A percentile compares a stretch with the other conserved stretches of the same genome.
phyloP scores from a whole-genome alignment of 1,140 invertebrate species.

The Chrysopa pallens region DNA sequence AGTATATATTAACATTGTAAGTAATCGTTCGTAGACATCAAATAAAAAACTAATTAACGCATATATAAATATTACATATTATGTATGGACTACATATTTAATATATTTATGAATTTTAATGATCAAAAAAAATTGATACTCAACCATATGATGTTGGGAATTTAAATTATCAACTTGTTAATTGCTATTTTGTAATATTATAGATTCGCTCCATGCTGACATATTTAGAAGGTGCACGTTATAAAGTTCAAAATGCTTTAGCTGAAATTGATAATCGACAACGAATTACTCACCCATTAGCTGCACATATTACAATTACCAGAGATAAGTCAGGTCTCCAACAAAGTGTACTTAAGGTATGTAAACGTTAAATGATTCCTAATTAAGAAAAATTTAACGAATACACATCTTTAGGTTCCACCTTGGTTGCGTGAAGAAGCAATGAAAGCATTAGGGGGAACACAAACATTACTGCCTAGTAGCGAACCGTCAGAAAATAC shows the following conservation, averaged over 20 bases:
- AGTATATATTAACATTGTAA: no score
- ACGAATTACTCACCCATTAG: constrained; percentile 58
- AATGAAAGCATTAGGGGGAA: constrained; percentile 33
- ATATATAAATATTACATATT: no score
- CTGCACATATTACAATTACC: constrained; percentile 68
- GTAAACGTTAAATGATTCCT: background rate
- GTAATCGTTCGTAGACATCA: no score
- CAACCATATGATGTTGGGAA: no score
- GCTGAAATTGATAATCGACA: constrained; percentile 62
- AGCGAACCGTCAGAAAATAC: constrained; percentile 13
- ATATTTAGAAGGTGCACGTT: constrained; percentile 76
- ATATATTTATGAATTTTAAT: no score
- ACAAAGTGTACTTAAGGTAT: constrained; percentile 67
- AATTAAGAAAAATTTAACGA: no score
- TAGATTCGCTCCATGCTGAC: constrained; percentile 84
- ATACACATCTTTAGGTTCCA: constrained; percentile 38
- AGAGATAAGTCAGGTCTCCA: constrained; percentile 79
- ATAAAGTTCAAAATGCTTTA: constrained; percentile 67
- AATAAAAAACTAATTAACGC: no score
- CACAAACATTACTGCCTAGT: constrained; percentile 23
- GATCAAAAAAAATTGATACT: no score
- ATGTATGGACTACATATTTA: no score
- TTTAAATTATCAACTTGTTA: no score
- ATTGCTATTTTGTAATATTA: constrained; percentile 7
- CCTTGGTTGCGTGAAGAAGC: constrained; percentile 52